These are phyloP conservation scores for Ecliptopera silaceata DNA, from an alignment of 2,888 invertebrate species.

Conservation along the genomic window DNA sequence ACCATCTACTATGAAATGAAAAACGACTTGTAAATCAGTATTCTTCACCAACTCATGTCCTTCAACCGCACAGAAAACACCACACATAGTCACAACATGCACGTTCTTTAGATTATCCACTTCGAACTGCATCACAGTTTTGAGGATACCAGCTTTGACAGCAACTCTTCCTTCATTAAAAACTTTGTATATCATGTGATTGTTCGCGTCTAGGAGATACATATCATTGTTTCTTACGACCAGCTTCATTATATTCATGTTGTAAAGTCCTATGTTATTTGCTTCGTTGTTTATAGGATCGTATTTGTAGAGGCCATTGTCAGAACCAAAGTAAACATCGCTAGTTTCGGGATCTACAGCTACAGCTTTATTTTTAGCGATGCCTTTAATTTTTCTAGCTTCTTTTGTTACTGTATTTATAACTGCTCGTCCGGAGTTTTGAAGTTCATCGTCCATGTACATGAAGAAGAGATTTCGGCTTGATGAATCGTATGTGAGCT, in stretches of 20 bases:
- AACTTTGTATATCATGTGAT: constrained; percentile 70
- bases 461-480: constrained; percentile 71
- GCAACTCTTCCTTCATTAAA: constrained; percentile 52
- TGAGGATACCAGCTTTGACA: constrained; percentile 53
- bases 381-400: constrained; percentile 59
- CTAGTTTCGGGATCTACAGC: constrained; percentile 65
- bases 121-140: constrained; percentile 67
- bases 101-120: constrained; percentile 64
- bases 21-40: constrained; percentile 55
- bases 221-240: constrained; percentile 68
- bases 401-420: constrained; percentile 66
- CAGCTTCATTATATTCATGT: constrained; percentile 68
- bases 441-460: constrained; percentile 70
- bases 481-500: constrained; percentile 68
- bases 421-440: constrained; percentile 67
- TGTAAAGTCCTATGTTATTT: constrained; percentile 63
- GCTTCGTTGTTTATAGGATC: constrained; percentile 59
- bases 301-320: constrained; percentile 70
- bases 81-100: constrained; percentile 69
- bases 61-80: constrained; percentile 60
- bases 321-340: constrained; percentile 72
- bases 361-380: constrained; percentile 67
- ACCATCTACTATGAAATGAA: constrained; percentile 61
- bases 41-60: constrained; percentile 63
- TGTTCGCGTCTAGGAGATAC: constrained; percentile 67